These are phyloP conservation scores for Sebastes cheni DNA, from an alignment of 2,797 vertebrate genomes.

Conservation along the genomic window DNA sequence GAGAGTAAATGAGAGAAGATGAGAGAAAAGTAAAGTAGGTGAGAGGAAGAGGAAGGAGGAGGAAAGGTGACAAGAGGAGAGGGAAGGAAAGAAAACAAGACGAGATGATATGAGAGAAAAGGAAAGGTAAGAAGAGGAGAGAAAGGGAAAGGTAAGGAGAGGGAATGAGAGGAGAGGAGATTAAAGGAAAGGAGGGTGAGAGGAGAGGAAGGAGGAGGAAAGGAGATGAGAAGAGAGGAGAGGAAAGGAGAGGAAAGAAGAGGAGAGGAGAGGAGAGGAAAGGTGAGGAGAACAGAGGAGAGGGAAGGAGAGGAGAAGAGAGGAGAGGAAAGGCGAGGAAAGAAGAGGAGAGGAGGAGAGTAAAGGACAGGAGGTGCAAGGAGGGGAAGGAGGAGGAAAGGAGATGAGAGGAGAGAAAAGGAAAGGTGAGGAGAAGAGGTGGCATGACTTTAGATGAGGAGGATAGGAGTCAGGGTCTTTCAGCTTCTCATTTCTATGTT, in stretches of 20 bases:
- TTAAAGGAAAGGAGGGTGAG: background rate
- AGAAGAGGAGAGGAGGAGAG: background rate
- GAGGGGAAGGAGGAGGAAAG: background rate
- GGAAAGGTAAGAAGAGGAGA: too few species aligned
- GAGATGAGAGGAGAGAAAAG: background rate
- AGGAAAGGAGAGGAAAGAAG: background rate
- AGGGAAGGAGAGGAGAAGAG: too few species aligned
- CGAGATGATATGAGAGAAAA: too few species aligned
- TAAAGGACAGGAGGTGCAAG: background rate
- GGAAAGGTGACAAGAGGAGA: too few species aligned
- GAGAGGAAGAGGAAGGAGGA: too few species aligned
- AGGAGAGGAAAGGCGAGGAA: too few species aligned
- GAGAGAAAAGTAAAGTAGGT: background rate
- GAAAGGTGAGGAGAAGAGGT: background rate
- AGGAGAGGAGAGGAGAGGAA: background rate
- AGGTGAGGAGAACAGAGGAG: too few species aligned
- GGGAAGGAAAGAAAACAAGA: too few species aligned
- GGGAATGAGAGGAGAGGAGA: too few species aligned
- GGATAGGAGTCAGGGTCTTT: slow-evolving; percentile 22
- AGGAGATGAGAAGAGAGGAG: background rate
- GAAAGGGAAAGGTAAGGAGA: too few species aligned
- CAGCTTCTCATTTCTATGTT: slow-evolving; percentile 33
- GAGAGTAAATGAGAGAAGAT: fast-evolving
- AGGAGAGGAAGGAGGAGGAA: too few species aligned
- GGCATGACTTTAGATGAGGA: slow-evolving; percentile 2